These are phyloP conservation scores for Hylaea fasciaria DNA, from an alignment of 2,888 invertebrate genomes.

Conservation along the genomic window DNA sequence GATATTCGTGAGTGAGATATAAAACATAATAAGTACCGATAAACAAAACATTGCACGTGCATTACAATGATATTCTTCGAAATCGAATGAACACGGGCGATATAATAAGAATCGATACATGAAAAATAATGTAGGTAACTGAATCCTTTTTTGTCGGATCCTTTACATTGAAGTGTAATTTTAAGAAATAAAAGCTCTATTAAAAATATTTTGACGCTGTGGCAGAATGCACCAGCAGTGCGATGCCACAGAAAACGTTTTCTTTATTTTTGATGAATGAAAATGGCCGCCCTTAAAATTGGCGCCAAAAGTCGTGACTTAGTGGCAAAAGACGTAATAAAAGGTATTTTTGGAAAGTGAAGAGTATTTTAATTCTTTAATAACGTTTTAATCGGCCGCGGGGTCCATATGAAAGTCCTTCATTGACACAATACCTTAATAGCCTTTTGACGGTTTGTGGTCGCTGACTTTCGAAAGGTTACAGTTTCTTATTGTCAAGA, in stretches of 20 bases:
- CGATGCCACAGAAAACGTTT: slow-evolving; percentile 33
- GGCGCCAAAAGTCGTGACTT: slow-evolving; percentile 57
- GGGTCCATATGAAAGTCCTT: slow-evolving; percentile 25
- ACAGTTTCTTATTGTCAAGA: slow-evolving; percentile 1
- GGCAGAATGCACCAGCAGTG: slow-evolving; percentile 32
- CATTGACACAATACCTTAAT: slow-evolving; percentile 13
- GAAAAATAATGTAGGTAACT: slow-evolving; percentile 59
- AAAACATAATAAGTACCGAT: slow-evolving; percentile 39
- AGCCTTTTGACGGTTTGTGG: slow-evolving; percentile 25
- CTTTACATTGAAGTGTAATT: slow-evolving; percentile 45
- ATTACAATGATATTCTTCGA: slow-evolving; percentile 36
- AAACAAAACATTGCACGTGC: slow-evolving; percentile 38
- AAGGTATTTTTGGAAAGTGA: slow-evolving; percentile 58
- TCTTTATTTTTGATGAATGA: slow-evolving; percentile 48
- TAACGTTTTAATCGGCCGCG: slow-evolving; percentile 46
- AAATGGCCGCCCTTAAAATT: slow-evolving; percentile 41
- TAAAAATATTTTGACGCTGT: slow-evolving; percentile 27
- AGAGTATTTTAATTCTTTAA: slow-evolving; percentile 41
- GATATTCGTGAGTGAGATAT: slow-evolving; percentile 46
- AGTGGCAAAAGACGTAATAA: slow-evolving; percentile 38
- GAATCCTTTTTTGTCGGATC: slow-evolving; percentile 64
- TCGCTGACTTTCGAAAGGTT: slow-evolving; percentile 3
- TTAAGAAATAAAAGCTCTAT: slow-evolving; percentile 35
- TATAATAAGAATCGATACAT: slow-evolving; percentile 46
- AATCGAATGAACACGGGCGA: slow-evolving; percentile 35